Base-by-base conservation (phyloP, 2,797 vertebrate species). In the Arnoldichthys spilopterus region DNA sequence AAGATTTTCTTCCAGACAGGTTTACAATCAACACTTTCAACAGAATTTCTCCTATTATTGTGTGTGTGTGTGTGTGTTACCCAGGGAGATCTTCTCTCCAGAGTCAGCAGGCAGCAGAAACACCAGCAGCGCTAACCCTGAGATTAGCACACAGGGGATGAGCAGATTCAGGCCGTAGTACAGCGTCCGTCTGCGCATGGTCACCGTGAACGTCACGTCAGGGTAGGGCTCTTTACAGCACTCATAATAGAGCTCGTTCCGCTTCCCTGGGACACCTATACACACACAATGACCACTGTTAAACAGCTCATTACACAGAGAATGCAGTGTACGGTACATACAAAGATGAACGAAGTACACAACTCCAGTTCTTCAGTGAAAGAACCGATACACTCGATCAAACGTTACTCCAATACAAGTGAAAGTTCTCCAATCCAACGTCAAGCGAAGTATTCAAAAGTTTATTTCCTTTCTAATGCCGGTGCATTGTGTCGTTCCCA, bases 141-240 rank as follows among this genome's bases (percentile, higher is more conserved):
- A 97, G 90, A 97, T 96, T 37, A 97, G 94, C 79, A 97, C 94
- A 0, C 96, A 97, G 37, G 96, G 96, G 88, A 97, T 96, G 51
- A 97, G 94, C 63, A 97, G 90, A 87, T 97, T 97, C 83, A 97
- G 93, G 30, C 95, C 96, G 4, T 97, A 97, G 90, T 97, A 97
- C 40, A 97, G 93, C 0, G 96, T 97, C 68, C 95, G 91, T 47
- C 96, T 92, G 7, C 95, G 93, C 93, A 97, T 97, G 58, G 94
- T 96, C 80, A 97, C 96, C 0, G 96, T 97, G 87, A 96, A 97
- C 0, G 95, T 97, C 81, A 97, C 96, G 1, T 97, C 96, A 0
- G 96, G 96, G 79, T 97, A 97, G 0, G 96, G 96, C 77, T 97
- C 96, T 85, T 97, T 95, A 81, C 96, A 97, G 90, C 96, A 97